Evolutionary conservation across 2,888 invertebrate genomes (phyloP).

Genomic region (Hyles lineata): DNA sequence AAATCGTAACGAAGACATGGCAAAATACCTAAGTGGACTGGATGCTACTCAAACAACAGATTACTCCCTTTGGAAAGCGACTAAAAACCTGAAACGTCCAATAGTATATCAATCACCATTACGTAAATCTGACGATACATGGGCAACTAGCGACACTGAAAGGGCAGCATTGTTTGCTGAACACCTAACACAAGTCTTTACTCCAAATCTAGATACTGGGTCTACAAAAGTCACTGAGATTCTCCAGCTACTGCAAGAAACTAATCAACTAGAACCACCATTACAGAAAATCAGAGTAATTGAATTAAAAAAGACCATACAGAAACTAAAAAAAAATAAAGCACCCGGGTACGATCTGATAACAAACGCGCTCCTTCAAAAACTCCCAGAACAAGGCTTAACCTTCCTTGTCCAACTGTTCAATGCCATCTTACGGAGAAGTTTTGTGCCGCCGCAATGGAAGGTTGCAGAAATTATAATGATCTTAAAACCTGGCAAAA

Average conservation of each 20-base stretch:
- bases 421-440: too few relatives aligned
- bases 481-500: too few relatives aligned
- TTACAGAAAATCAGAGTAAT: too few relatives aligned
- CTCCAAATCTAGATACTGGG: slow-evolving; percentile 22
- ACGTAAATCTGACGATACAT: slow-evolving; percentile 24
- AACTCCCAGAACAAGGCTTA: too few relatives aligned
- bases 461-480: too few relatives aligned
- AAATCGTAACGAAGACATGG: background rate
- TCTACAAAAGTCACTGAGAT: background rate
- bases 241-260: background rate
- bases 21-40: slow-evolving; percentile 29
- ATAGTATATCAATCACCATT: slow-evolving; percentile 30
- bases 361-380: too few relatives aligned
- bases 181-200: slow-evolving; percentile 33
- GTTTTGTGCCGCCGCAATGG: too few relatives aligned
- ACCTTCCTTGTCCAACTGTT: too few relatives aligned
- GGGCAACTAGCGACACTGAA: slow-evolving; percentile 33
- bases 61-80: slow-evolving; percentile 29
- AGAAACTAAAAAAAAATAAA: too few relatives aligned
- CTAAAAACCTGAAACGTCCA: slow-evolving; percentile 37
- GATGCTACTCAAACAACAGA: slow-evolving; percentile 32
- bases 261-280: too few relatives aligned
- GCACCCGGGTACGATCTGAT: too few relatives aligned
- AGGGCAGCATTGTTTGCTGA: slow-evolving; percentile 35
- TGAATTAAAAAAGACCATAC: too few relatives aligned